Percentiles rank a stretch among this genome's conserved stretches.
Evolutionary conservation across 2,888 invertebrate genomes (phyloP).

Genomic region (Epinotia brunnichana): DNA sequence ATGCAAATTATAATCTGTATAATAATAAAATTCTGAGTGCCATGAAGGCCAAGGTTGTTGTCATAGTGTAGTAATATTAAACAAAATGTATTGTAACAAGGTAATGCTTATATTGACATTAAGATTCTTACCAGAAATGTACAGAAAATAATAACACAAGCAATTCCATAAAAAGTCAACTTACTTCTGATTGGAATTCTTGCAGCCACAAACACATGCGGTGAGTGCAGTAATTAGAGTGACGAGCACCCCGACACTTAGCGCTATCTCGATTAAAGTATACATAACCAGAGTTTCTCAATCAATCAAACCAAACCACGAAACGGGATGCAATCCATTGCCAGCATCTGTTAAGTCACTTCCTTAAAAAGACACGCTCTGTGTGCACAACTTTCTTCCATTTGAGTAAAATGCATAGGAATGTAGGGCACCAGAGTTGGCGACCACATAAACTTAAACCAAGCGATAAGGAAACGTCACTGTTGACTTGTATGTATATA

Average conservation of each 20-base stretch:
- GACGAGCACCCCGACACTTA: constrained; percentile 75
- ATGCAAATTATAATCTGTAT: constrained; percentile 31
- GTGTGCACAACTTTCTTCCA: constrained; percentile 77
- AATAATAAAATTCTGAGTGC: constrained; percentile 23
- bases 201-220: constrained; percentile 89
- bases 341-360: constrained; percentile 66
- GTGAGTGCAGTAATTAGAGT: constrained; percentile 82
- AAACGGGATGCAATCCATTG: constrained; percentile 62
- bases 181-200: constrained; percentile 90
- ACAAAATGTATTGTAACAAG: neutral
- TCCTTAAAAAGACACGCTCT: constrained; percentile 67
- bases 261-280: constrained; percentile 73
- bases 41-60: constrained; percentile 38
- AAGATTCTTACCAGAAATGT: constrained; percentile 21
- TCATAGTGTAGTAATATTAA: constrained; percentile 1
- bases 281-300: constrained; percentile 74
- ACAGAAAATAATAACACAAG: neutral
- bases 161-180: constrained; percentile 51
- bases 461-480: constrained; percentile 40
- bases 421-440: constrained; percentile 71
- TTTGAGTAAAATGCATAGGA: constrained; percentile 72
- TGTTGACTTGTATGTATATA: constrained; percentile 4
- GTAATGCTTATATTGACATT: neutral
- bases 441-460: constrained; percentile 53
- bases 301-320: constrained; percentile 54